Evolutionary conservation across 2,113 vertebrate genomes (phyloP).

Genomic region (Prunella himalayana): DNA sequence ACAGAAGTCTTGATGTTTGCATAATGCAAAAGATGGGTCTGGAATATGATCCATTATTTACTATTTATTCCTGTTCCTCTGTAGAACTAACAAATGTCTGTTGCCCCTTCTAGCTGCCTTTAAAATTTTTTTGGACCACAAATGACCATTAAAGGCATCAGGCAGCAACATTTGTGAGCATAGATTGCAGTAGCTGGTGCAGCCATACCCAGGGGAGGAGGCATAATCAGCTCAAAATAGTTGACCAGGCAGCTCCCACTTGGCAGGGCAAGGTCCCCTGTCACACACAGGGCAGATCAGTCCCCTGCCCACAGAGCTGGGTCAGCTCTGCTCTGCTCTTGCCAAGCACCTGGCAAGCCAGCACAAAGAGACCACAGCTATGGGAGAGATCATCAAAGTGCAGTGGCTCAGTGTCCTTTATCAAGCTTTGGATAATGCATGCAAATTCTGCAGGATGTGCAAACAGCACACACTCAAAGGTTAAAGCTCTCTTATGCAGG

Average conservation of each 20-base stretch:
- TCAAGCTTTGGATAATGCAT: not conserved
- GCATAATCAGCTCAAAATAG: not conserved
- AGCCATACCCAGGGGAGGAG: not conserved
- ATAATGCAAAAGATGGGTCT: not conserved
- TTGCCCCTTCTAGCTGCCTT: not conserved
- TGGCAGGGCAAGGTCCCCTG: not conserved
- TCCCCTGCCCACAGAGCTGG: rapidly evolving
- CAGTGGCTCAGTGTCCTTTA: not conserved
- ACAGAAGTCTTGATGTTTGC: not conserved
- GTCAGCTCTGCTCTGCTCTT: not conserved
- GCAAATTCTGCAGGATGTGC: not conserved
- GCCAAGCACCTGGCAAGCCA: not conserved
- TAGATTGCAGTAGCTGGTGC: not conserved
- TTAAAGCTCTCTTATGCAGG: not conserved
- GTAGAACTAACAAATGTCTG: not conserved
- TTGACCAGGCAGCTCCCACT: not conserved
- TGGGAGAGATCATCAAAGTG: not conserved
- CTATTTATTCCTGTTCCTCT: not conserved
- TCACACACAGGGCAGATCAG: not conserved
- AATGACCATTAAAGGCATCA: not conserved
- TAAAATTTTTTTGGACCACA: not conserved
- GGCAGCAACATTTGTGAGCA: not conserved
- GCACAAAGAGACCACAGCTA: not conserved
- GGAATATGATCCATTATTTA: not conserved
- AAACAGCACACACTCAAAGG: not conserved